Evolutionary conservation across 1,140 invertebrate species (phyloP), one percentile per base, ranked within the genome.

Genomic region (Drosophila grimshawi): DNA sequence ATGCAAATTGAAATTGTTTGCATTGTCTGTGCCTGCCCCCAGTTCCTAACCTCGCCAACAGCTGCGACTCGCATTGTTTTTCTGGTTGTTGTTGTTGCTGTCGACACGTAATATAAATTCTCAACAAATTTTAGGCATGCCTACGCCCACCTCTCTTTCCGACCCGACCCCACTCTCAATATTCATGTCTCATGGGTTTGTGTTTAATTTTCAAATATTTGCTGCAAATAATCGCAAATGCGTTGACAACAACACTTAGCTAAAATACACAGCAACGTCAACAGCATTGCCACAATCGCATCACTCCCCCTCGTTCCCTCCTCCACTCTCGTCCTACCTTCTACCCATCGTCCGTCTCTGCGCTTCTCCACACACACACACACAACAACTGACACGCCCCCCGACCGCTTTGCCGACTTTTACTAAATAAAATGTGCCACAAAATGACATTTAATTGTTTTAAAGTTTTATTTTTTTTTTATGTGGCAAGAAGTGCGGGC

Each of bases 1-100:
- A 86, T 86, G 82, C 83, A 86, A 86, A 86, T 86, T 86, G 82
- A 86, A 86, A 86, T 88, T 86, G 83, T 86, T 86, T 86, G 82
- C 83, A 80, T 82, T 86, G 82, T 86, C 82, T 86, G 78, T 45
- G 73, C 65, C 75, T 86, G 78, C 77, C 81, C 78, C 71, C 70
- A 62, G 78, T 71, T 68, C 49, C 61, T 78, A 80, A 78, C 80
- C 78, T 68, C 68, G 81, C 66, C 66, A 61, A 33, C 64, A 80
- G 77, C 76, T 79, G 64, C 43, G 41, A 41, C 32, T 64, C 35
- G 35, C 53, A 53, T 8, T 61, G 51, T 37, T 51, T 11, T 55
- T 59, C 60, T 64, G 59, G 11, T 49, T 57, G 57, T 55, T 61
- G 41, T 33, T 70, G 67, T 48, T 48, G 29, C 70, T 86, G 82